Evolutionary conservation across 2,888 invertebrate genomes (phyloP).

Genomic region (Hecatera dysodea): DNA sequence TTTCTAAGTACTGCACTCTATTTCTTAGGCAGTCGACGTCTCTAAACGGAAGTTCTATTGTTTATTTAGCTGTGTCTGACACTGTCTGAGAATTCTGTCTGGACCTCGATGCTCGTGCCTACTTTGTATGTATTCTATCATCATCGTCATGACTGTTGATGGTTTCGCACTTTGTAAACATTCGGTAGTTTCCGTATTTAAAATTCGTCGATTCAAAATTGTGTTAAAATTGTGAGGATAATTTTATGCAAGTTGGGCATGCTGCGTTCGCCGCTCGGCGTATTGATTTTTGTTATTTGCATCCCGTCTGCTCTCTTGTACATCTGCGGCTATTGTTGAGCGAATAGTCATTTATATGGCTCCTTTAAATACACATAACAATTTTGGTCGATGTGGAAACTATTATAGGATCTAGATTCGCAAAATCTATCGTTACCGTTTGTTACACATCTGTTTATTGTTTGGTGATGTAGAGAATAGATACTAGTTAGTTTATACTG

Average conservation of each 20-base stretch:
- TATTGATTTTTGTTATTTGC: constrained; percentile 91
- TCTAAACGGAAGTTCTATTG: constrained; percentile 85
- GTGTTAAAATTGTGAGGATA: constrained; percentile 80
- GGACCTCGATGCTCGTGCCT: constrained; percentile 63
- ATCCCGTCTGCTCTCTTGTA: constrained; percentile 87
- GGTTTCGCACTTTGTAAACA: constrained; percentile 36
- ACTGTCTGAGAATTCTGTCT: constrained; percentile 82
- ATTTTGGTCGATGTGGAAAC: constrained; percentile 38
- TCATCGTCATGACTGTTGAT: constrained; percentile 28
- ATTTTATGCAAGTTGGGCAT: constrained; percentile 85
- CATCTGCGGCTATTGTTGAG: constrained; percentile 87
- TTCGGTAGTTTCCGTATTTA: constrained; percentile 58
- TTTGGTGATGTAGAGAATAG: constrained; percentile 17
- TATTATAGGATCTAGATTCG: constrained; percentile 23
- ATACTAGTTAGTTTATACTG: constrained; percentile 32
- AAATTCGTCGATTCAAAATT: constrained; percentile 66
- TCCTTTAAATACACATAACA: constrained; percentile 54
- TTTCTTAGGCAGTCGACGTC: constrained; percentile 82
- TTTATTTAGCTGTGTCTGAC: constrained; percentile 77
- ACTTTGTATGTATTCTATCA: constrained; percentile 61
- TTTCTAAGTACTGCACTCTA: constrained; percentile 71
- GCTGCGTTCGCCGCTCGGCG: constrained; percentile 80
- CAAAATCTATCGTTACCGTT: constrained; percentile 17
- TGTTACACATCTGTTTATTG: constrained; percentile 34
- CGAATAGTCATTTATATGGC: constrained; percentile 78